Evolutionary conservation across 2,888 invertebrate genomes (phyloP).

Genomic region (Clistopyga incitator): DNA sequence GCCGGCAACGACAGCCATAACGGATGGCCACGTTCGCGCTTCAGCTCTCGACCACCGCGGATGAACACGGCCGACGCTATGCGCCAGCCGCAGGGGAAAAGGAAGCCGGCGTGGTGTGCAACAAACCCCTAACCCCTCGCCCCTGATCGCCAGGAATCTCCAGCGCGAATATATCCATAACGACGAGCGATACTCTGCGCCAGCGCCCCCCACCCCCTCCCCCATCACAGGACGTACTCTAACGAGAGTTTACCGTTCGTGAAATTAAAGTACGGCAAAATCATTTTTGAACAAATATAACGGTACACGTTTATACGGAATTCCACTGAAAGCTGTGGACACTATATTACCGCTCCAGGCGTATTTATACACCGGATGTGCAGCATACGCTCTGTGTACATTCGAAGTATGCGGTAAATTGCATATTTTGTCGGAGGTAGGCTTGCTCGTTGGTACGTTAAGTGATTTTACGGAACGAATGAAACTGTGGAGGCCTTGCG

Average conservation of each 20-base stretch:
- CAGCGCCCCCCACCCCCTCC: slow-evolving; percentile 8
- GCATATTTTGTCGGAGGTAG: not conserved
- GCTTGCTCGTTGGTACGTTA: slow-evolving; percentile 14
- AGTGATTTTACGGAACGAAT: slow-evolving; percentile 18
- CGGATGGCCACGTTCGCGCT: slow-evolving; percentile 65
- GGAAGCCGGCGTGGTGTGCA: slow-evolving; percentile 53
- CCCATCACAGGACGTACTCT: slow-evolving; percentile 17
- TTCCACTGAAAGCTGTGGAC: slow-evolving; percentile 7
- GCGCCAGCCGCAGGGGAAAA: slow-evolving; percentile 43
- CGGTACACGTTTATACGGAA: not conserved
- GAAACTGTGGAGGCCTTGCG: slow-evolving; percentile 20
- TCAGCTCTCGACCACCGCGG: slow-evolving; percentile 39
- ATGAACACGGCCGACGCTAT: slow-evolving; percentile 39
- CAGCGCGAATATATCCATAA: slow-evolving; percentile 40
- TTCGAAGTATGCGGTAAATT: not conserved
- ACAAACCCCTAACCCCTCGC: slow-evolving; percentile 36
- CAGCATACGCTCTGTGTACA: not conserved
- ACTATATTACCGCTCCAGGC: not conserved
- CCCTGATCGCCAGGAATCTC: slow-evolving; percentile 43
- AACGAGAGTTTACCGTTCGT: slow-evolving; percentile 57
- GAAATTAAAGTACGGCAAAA: slow-evolving; percentile 55
- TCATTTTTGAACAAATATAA: slow-evolving; percentile 38
- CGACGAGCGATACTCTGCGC: slow-evolving; percentile 28
- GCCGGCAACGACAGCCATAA: slow-evolving; percentile 68
- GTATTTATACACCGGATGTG: not conserved